Evolutionary conservation across 2,113 vertebrate genomes (phyloP).

Genomic region (Mionectes macconnelli): DNA sequence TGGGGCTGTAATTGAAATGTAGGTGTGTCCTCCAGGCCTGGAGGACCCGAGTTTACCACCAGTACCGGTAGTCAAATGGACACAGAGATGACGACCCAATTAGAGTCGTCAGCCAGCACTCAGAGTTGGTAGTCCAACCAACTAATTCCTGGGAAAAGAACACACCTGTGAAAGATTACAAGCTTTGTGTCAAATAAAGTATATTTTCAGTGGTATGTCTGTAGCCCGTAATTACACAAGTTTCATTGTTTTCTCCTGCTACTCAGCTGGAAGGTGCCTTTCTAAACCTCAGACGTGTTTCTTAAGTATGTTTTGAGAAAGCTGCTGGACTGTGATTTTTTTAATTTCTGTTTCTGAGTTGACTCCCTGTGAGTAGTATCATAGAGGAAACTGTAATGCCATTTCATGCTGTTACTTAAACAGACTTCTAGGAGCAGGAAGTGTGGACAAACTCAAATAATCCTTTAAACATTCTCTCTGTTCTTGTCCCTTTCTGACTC

Average conservation of each 20-base stretch:
- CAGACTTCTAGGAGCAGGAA: background rate
- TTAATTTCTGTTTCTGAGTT: background rate
- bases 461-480: background rate
- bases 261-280: background rate
- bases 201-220: background rate
- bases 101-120: background rate
- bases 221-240: accelerated
- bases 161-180: background rate
- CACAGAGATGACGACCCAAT: background rate
- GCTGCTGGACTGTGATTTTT: background rate
- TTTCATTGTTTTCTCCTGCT: background rate
- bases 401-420: background rate
- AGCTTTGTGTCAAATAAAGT: background rate
- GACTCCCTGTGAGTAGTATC: background rate
- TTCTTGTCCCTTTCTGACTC: background rate
- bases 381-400: background rate
- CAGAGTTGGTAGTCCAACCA: background rate
- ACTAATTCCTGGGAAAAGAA: background rate
- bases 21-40: background rate
- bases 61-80: background rate
- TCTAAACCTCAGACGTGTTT: background rate
- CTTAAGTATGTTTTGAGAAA: background rate
- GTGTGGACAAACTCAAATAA: background rate
- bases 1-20: background rate
- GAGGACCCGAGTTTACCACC: background rate